These are phyloP conservation scores for Aurelia coerulea DNA, from an alignment of 30 jellyfish, hydroid and myxozoan species.

Conservation along the genomic window DNA sequence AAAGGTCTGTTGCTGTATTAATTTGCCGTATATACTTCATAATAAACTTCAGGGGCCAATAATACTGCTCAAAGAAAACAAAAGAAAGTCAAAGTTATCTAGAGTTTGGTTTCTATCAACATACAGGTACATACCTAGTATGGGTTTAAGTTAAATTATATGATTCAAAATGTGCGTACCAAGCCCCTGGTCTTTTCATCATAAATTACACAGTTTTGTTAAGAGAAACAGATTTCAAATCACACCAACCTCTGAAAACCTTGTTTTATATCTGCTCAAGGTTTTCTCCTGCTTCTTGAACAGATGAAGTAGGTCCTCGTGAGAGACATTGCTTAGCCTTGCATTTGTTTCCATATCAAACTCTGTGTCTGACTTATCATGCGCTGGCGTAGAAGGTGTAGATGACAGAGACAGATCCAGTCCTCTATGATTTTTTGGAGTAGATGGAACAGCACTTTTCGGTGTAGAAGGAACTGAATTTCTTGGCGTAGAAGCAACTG, in stretches of 20 bases:
- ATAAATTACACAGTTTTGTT: too few species aligned
- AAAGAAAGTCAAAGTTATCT: background rate
- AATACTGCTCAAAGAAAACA: background rate
- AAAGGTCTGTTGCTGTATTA: too few species aligned
- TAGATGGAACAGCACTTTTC: conserved; percentile 53
- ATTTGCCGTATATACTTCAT: too few species aligned
- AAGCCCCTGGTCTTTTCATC: too few species aligned
- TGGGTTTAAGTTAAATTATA: too few species aligned
- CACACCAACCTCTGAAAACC: conserved; percentile 82
- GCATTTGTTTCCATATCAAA: conserved; percentile 75
- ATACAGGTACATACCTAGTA: too few species aligned
- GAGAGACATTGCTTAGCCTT: conserved; percentile 47
- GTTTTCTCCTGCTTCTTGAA: conserved; percentile 82
- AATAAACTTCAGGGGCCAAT: too few species aligned
- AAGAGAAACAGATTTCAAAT: too few species aligned
- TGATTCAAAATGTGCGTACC: too few species aligned
- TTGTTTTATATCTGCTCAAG: conserved; percentile 68
- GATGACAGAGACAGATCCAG: conserved; percentile 32
- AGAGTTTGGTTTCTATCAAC: background rate
- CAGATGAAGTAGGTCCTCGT: conserved; percentile 66
- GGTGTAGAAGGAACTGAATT: conserved; percentile 8
- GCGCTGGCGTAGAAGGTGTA: conserved; percentile 71
- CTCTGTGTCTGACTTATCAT: conserved; percentile 87
- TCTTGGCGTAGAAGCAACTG: conserved; percentile 58
- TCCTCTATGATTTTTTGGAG: conserved; percentile 54